Base-by-base conservation (phyloP, 2,113 vertebrate genomes). In the Cariama cristata region DNA sequence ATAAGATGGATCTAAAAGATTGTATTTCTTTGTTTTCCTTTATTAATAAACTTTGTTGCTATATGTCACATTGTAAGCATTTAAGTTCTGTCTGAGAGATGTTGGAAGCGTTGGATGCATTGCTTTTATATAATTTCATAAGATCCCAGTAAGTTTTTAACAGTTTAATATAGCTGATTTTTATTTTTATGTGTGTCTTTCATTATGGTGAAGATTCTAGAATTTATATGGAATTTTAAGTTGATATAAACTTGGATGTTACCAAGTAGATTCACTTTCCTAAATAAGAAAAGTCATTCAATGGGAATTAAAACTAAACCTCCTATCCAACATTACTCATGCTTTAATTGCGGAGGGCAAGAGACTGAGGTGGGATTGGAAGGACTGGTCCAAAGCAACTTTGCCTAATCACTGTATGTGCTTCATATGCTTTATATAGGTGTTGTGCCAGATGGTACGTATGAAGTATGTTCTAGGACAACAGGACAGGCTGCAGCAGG, bases 381-480 rank as follows among this genome's bases (percentile, higher is more conserved):
- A 58, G 35, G 56, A 45, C 52, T 69, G 35, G 4, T 38, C 42
- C 82, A 26, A 64, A 91, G 62, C 21, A 50, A 2, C 8, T 94
- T 85, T 40, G 30, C 66, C 38, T 79, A 10, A 82, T 49, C 24
- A 33, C 6, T 49, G 16, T n/a, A 3, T 89, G 27, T 80, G 64
- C 59, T 87, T 58, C 56, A 17, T 88, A 3, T 96, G 38, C 16
- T 55, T 87, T 30, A 1, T 18, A 38, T 86, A 99, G 99, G 99
- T 97, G 99, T 99, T 18, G 99, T 99, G 74, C 99, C 99, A 83
- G 99, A 99, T 95, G 99, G 99, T 24, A 99, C 99, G 1, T 99
- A 99, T 92, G 99, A 99, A 98, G 99, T 99, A 2, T 99, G 99
- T 94, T 99, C 99, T 72, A 99, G 99, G 96, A 99, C 99, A 24